These are phyloP conservation scores for Choristoneura fumiferana DNA, from an alignment of 1,140 invertebrate genomes.

Conservation along the genomic window DNA sequence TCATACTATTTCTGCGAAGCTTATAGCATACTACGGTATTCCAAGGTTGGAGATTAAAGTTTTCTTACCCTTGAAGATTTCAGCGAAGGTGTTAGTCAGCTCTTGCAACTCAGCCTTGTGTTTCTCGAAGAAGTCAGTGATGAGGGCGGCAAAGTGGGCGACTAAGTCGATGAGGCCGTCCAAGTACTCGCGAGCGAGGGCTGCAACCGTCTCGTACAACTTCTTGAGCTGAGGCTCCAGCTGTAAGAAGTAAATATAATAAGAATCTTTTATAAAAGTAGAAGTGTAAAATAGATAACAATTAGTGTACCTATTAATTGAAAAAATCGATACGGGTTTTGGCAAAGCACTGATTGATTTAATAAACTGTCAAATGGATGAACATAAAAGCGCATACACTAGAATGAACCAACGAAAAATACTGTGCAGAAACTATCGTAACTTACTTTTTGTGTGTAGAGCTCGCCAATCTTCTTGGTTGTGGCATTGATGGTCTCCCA, in stretches of 20 bases:
- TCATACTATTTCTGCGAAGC: no score
- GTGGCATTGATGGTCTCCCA: neutral
- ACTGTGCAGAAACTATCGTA: no score
- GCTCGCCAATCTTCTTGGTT: neutral
- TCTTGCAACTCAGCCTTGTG: slow-evolving; percentile 83
- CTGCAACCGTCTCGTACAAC: slow-evolving; percentile 72
- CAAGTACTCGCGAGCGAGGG: slow-evolving; percentile 61
- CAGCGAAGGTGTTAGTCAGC: slow-evolving; percentile 76
- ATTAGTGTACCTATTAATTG: no score
- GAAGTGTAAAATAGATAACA: no score
- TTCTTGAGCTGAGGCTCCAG: slow-evolving; percentile 80
- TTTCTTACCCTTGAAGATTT: slow-evolving; percentile 76
- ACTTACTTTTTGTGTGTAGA: slow-evolving; percentile 8
- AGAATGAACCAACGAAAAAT: no score
- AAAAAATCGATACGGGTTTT: no score
- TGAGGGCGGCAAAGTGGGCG: slow-evolving; percentile 75
- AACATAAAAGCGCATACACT: no score
- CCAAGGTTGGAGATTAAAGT: neutral
- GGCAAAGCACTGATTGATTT: no score
- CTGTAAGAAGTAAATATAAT: slow-evolving; percentile 33
- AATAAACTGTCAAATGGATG: no score
- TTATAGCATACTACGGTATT: no score
- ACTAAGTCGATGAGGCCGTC: slow-evolving; percentile 73
- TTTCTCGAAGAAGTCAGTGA: slow-evolving; percentile 78
- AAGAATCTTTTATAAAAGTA: no score